A percentile compares a stretch with the other conserved stretches of the same genome.
These are phyloP conservation scores for Ptiloglossa arizonensis DNA, from an alignment of 1,140 invertebrate genomes.

Conservation along the genomic window DNA sequence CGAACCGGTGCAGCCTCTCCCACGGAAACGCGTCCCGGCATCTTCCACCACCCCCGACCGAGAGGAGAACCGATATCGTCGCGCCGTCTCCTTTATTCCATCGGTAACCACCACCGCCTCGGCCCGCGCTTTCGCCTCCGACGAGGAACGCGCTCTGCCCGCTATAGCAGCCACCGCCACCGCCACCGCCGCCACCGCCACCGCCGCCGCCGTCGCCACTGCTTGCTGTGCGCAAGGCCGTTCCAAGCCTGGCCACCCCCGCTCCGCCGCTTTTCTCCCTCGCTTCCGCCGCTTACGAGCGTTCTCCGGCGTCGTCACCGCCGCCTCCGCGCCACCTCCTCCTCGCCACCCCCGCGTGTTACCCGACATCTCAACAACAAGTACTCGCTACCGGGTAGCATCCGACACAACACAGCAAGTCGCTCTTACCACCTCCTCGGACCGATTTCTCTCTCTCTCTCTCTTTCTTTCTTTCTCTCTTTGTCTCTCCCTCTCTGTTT, in stretches of 20 bases:
- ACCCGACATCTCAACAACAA: constrained; percentile 80
- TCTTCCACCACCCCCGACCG: too few species aligned
- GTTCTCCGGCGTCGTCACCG: constrained; percentile 53
- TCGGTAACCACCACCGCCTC: constrained; percentile 65
- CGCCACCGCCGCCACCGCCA: too few species aligned
- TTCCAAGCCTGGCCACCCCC: constrained; percentile 58
- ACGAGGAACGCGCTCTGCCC: too few species aligned
- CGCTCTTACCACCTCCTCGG: constrained; percentile 69
- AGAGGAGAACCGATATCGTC: too few species aligned
- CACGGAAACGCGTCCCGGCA: not conserved
- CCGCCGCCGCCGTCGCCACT: constrained; percentile 61
- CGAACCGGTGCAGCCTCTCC: not conserved
- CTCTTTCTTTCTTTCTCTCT: constrained; percentile 37
- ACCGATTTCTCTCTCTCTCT: constrained; percentile 47
- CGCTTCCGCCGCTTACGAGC: constrained; percentile 52
- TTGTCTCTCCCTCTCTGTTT: constrained; percentile 35
- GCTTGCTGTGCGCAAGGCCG: constrained; percentile 72
- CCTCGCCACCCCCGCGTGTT: constrained; percentile 61
- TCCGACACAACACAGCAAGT: constrained; percentile 81
- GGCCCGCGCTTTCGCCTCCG: constrained; percentile 63
- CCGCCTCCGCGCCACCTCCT: constrained; percentile 14
- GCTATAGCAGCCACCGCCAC: too few species aligned
- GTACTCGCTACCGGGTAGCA: constrained; percentile 79
- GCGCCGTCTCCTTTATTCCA: constrained; percentile 35
- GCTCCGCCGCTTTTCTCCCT: constrained; percentile 41